These are phyloP conservation scores for Chelon labrosus DNA, from an alignment of 2,797 vertebrate genomes.

Conservation along the genomic window DNA sequence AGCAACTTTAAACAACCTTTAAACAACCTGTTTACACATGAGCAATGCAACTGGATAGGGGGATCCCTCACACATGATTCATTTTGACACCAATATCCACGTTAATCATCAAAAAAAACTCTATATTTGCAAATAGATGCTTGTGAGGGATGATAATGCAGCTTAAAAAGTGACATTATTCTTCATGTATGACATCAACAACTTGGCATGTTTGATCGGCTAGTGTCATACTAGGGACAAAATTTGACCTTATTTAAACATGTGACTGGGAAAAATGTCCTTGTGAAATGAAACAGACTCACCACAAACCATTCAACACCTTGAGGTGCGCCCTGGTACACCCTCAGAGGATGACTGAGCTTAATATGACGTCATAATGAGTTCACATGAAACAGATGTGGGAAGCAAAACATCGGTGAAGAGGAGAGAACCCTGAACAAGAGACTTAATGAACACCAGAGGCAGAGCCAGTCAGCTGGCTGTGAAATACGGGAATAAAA, in stretches of 20 bases:
- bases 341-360: constrained; percentile 15
- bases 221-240: no score
- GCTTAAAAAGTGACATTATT: no score
- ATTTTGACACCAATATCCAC: no score
- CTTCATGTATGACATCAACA: no score
- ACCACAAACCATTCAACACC: background rate
- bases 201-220: no score
- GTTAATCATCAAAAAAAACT: no score
- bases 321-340: background rate
- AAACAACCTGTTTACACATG: no score
- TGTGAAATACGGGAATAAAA: background rate
- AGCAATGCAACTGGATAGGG: no score
- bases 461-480: background rate
- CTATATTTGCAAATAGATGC: no score
- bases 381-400: constrained; percentile 22
- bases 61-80: no score
- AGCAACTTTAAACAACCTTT: no score
- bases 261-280: background rate
- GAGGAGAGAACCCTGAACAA: background rate
- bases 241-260: background rate
- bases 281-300: background rate
- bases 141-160: no score
- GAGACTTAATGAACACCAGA: constrained; percentile 2
- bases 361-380: constrained; percentile 37
- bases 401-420: constrained; percentile 7